phyloP scores from a whole-genome alignment of 2,797 vertebrate genomes.

The Gallinago solitaria region DNA sequence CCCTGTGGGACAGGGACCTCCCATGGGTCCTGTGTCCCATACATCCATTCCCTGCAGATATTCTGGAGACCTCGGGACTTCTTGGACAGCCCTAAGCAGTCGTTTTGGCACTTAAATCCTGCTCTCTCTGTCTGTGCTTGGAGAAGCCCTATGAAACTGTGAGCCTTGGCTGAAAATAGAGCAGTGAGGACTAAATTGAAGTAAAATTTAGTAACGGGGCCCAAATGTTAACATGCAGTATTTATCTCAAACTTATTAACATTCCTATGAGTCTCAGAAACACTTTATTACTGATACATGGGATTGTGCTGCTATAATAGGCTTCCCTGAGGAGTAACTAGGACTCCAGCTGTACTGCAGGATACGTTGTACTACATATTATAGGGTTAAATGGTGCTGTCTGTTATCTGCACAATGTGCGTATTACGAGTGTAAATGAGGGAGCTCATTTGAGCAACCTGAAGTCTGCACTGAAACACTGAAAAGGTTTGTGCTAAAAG shows the following conservation, averaged over 20 bases:
- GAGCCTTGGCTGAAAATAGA: slow-evolving; percentile 18
- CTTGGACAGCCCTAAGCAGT: background rate
- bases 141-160: background rate
- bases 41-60: background rate
- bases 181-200: background rate
- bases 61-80: background rate
- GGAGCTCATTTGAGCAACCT: background rate
- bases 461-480: background rate
- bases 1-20: background rate
- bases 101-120: background rate
- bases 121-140: background rate
- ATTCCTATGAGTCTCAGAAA: slow-evolving; percentile 38
- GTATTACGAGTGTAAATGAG: background rate
- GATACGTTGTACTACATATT: background rate
- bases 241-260: slow-evolving; percentile 58
- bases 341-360: slow-evolving; percentile 3
- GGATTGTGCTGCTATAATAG: slow-evolving; percentile 6
- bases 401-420: background rate
- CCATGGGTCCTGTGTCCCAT: accelerated
- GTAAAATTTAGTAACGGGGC: slow-evolving; percentile 7
- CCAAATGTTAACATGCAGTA: slow-evolving; percentile 5
- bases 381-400: slow-evolving; percentile 29
- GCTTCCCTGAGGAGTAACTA: slow-evolving; percentile 38
- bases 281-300: slow-evolving; percentile 35
- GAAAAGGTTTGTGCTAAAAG: background rate